Conservation (phyloP, 2,113 vertebrate species). For the Aptenodytes patagonicus region DNA sequence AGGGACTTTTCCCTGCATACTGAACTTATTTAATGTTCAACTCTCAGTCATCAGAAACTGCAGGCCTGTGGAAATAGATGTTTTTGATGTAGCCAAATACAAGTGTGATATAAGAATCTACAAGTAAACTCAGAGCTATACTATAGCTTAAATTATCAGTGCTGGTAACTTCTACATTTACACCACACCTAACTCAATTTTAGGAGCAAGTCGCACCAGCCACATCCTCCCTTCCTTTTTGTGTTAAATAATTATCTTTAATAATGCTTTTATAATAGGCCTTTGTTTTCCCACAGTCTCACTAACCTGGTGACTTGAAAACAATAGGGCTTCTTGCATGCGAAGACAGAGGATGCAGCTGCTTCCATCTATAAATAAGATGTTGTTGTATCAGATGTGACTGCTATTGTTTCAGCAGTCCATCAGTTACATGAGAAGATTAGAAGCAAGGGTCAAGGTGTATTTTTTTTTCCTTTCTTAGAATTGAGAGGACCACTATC, state of each 20-base stretch:
- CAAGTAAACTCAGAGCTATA: not conserved
- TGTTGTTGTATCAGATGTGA: not conserved
- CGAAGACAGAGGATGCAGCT: slow-evolving; percentile 55
- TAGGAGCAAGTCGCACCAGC: not conserved
- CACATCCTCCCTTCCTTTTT: not conserved
- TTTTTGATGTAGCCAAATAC: not conserved
- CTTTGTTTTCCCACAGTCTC: not conserved
- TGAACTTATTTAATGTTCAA: not conserved
- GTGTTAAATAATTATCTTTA: not conserved
- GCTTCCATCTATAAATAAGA: slow-evolving; percentile 55
- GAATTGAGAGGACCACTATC: not conserved
- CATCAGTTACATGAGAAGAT: not conserved
- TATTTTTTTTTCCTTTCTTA: not conserved
- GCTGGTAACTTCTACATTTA: not conserved
- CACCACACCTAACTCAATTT: not conserved
- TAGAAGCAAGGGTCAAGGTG: slow-evolving; percentile 12
- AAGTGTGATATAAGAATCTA: not conserved
- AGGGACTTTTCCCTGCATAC: not conserved
- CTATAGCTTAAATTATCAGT: not conserved
- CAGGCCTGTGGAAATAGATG: not conserved
- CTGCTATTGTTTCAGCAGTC: slow-evolving; percentile 9
- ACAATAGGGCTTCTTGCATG: slow-evolving; percentile 29
- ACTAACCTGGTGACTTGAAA: slow-evolving; percentile 22
- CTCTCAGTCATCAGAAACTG: not conserved
- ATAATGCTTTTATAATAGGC: not conserved